phyloP scores from a whole-genome alignment of 2,888 invertebrate genomes.

The Drosophila differens region DNA sequence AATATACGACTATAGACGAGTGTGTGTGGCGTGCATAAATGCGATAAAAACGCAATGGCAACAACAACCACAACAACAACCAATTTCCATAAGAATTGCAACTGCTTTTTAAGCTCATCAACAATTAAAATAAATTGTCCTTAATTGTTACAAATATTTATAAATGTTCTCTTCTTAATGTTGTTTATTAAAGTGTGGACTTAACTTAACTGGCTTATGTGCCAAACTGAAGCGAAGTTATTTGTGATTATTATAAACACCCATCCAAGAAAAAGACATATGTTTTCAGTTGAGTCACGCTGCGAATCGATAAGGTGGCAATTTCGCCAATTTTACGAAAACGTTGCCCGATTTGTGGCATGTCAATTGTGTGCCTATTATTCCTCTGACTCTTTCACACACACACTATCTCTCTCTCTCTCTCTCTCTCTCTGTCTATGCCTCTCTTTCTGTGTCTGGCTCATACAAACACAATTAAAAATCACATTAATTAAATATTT shows the following conservation, averaged over 20 bases:
- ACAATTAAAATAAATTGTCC: slow-evolving; percentile 75
- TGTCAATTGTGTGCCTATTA: slow-evolving; percentile 3
- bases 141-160: slow-evolving; percentile 53
- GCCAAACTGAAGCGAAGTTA: slow-evolving; percentile 8
- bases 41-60: slow-evolving; percentile 29
- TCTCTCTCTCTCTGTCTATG: neutral
- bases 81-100: slow-evolving; percentile 11
- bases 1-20: slow-evolving; percentile 34
- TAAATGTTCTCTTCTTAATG: slow-evolving; percentile 1
- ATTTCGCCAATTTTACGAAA: slow-evolving; percentile 4
- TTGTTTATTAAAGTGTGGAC: slow-evolving; percentile 14
- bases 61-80: slow-evolving; percentile 20
- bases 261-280: neutral
- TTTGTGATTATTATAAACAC: slow-evolving; percentile 52
- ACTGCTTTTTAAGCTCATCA: slow-evolving; percentile 35
- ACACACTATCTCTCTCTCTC: neutral
- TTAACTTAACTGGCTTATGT: slow-evolving; percentile 37
- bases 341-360: slow-evolving; percentile 42
- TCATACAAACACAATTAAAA: slow-evolving; percentile 72
- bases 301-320: slow-evolving; percentile 6
- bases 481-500: slow-evolving; percentile 82
- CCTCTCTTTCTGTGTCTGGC: too few species aligned
- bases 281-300: neutral
- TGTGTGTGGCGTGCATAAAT: slow-evolving; percentile 2
- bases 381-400: neutral